Percentiles rank a stretch among this genome's conserved stretches.
Evolutionary conservation across 2,888 invertebrate genomes (phyloP).

Genomic region (Cryptocephalus primarius): DNA sequence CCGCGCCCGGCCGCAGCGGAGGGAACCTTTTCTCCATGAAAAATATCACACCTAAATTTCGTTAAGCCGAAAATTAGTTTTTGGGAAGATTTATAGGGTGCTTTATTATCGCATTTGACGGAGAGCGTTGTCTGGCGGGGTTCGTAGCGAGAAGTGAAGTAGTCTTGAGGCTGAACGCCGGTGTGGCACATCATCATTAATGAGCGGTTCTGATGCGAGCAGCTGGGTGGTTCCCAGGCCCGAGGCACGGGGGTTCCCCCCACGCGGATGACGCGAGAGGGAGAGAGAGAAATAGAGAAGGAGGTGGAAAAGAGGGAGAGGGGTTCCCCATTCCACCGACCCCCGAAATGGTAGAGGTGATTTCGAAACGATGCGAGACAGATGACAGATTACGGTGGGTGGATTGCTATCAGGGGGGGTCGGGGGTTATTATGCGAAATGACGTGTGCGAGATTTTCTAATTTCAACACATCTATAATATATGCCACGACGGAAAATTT

Average conservation of each 20-base stretch:
- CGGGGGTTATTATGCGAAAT: constrained; percentile 1
- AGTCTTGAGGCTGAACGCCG: constrained; percentile 54
- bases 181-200: constrained; percentile 61
- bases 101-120: constrained; percentile 21
- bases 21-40: constrained; percentile 3
- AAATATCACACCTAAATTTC: constrained; percentile 17
- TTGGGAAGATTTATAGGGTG: constrained; percentile 16
- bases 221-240: constrained; percentile 29
- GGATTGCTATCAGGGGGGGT: not conserved
- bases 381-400: constrained; percentile 3
- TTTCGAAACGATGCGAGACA: constrained; percentile 2
- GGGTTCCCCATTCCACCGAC: not conserved
- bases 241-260: constrained; percentile 13
- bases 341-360: not conserved
- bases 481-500: no score
- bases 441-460: not conserved
- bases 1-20: not conserved
- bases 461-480: no score
- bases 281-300: not conserved
- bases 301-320: constrained; percentile 3
- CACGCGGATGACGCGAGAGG: constrained; percentile 2
- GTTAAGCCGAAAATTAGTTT: constrained; percentile 19
- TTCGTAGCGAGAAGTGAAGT: constrained; percentile 54
- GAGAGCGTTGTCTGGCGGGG: constrained; percentile 21
- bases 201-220: constrained; percentile 44